phyloP scores from a whole-genome alignment of 2,797 vertebrate genomes.

The Sebastes matsubarae region DNA sequence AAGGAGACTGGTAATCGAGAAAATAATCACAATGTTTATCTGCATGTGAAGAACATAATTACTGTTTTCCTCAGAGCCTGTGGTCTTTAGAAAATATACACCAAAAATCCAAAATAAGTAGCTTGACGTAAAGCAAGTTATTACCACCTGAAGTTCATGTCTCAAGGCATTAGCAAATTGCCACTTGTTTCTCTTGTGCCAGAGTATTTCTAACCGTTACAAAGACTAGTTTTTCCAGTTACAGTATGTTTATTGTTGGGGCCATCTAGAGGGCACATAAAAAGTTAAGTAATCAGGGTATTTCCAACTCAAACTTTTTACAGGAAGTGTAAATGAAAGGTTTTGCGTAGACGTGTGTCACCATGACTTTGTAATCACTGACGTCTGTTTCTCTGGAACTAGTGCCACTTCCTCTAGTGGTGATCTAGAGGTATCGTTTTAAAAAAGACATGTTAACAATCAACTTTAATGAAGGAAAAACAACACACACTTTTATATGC shows the following conservation, averaged over 20 bases:
- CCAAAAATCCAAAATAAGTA: constrained; percentile 18
- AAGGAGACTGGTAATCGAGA: background rate
- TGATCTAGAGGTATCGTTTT: background rate
- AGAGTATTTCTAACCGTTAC: background rate
- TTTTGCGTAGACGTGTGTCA: background rate
- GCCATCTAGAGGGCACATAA: background rate
- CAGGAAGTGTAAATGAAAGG: background rate
- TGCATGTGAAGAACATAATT: background rate
- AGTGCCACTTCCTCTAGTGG: background rate
- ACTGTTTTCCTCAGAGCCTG: background rate
- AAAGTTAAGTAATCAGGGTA: accelerated
- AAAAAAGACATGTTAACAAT: background rate
- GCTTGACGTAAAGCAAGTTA: constrained; percentile 17
- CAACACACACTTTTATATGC: background rate
- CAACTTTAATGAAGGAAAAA: background rate
- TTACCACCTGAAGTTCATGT: background rate
- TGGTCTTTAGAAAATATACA: background rate
- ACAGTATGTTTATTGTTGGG: background rate
- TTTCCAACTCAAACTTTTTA: background rate
- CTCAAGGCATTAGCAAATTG: background rate
- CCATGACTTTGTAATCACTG: background rate
- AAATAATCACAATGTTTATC: constrained; percentile 16
- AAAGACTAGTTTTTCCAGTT: background rate
- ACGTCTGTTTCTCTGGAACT: background rate
- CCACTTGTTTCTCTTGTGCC: background rate